These are phyloP conservation scores for Tethea ocularis DNA, from an alignment of 2,888 invertebrate genomes.

Conservation along the genomic window DNA sequence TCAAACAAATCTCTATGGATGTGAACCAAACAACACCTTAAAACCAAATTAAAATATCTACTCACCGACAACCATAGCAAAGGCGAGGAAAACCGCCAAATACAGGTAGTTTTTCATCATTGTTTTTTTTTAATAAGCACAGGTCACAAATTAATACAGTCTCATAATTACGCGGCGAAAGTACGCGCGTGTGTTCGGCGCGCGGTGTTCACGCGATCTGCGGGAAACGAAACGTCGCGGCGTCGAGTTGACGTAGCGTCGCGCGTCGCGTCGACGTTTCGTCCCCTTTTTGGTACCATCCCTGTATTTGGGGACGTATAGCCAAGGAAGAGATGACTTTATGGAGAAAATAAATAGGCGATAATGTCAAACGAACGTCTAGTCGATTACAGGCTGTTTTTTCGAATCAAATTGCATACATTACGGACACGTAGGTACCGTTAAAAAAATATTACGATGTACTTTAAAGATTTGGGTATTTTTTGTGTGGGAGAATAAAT, in stretches of 20 bases:
- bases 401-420: too few relatives aligned
- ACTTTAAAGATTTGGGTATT: too few relatives aligned
- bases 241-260: neutral
- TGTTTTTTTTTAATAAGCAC: slow-evolving; percentile 27
- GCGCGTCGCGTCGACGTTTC: neutral
- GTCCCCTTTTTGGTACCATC: neutral
- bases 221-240: too few relatives aligned
- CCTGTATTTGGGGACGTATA: neutral
- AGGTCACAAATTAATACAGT: neutral
- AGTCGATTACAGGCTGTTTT: too few relatives aligned
- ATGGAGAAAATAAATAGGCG: too few relatives aligned
- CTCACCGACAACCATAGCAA: slow-evolving; percentile 66
- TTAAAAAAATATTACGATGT: too few relatives aligned
- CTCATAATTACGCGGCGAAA: neutral
- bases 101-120: slow-evolving; percentile 63
- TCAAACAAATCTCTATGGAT: too few relatives aligned
- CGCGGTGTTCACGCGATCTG: neutral
- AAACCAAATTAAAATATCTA: slow-evolving; percentile 20
- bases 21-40: neutral
- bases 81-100: slow-evolving; percentile 55
- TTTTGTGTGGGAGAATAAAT: too few relatives aligned
- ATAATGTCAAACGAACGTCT: too few relatives aligned
- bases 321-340: too few relatives aligned
- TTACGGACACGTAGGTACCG: too few relatives aligned
- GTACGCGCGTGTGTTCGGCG: neutral